A percentile compares a stretch with the other conserved stretches of the same genome.
Conservation (phyloP, 2,797 vertebrate species). For the Vireo griseus region DNA sequence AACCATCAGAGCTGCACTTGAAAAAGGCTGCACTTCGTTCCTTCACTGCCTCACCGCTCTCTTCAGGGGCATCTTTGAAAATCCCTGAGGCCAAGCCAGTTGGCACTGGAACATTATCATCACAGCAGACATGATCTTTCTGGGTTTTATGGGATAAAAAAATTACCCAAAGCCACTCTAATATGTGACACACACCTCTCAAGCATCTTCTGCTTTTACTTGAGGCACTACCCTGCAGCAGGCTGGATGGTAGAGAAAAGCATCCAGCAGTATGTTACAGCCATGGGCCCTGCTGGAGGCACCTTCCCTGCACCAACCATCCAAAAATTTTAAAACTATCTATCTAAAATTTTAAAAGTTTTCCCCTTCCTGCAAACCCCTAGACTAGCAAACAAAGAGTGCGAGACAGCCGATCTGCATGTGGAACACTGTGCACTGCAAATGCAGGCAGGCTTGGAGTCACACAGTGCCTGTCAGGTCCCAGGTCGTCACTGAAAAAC, state of each 20-base stretch:
- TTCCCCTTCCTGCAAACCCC: not conserved
- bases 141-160: not conserved
- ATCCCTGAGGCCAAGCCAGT: not conserved
- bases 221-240: not conserved
- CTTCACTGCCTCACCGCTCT: not conserved
- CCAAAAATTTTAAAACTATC: not conserved
- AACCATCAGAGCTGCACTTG: not conserved
- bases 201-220: not conserved
- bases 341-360: not conserved
- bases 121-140: not conserved
- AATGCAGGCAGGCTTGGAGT: not conserved
- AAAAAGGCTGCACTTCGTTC: not conserved
- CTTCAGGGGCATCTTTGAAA: not conserved
- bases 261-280: not conserved
- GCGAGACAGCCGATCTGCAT: not conserved
- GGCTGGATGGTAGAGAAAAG: not conserved
- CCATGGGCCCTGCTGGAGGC: accelerated
- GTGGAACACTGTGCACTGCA: not conserved
- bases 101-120: not conserved
- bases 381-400: not conserved
- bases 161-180: not conserved
- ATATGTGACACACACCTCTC: not conserved
- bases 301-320: not conserved
- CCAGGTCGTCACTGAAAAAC: not conserved
- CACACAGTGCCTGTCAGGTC: accelerated